Conservation (phyloP, 2,888 invertebrate species). For the Crepidodera aurea region DNA sequence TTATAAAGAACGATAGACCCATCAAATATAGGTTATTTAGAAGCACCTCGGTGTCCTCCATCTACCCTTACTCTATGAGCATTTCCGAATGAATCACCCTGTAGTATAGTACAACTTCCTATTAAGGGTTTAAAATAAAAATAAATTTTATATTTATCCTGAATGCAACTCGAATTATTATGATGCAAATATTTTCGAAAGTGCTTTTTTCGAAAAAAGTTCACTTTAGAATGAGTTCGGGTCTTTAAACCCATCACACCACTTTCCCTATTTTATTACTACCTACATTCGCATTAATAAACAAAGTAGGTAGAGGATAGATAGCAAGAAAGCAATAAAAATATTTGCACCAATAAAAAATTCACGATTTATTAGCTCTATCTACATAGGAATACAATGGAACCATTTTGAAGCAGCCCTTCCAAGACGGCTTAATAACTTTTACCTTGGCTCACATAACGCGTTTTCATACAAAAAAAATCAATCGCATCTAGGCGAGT, state of each 20-base stretch:
- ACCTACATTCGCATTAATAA: slow-evolving; percentile 6
- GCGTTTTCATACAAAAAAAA: background rate
- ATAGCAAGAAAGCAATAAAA: background rate
- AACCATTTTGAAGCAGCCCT: background rate
- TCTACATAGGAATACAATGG: slow-evolving; percentile 1
- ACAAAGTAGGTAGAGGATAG: background rate
- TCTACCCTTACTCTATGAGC: no score
- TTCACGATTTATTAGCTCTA: background rate
- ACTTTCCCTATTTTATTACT: slow-evolving; percentile 10
- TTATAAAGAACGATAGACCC: no score
- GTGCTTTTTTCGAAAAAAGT: background rate
- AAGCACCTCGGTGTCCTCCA: no score
- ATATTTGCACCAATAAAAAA: background rate
- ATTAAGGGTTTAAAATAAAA: no score
- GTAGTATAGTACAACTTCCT: no score
- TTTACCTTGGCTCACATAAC: slow-evolving; percentile 3
- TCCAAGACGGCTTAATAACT: background rate
- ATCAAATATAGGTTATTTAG: no score
- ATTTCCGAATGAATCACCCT: no score
- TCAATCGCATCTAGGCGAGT: background rate
- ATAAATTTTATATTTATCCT: no score
- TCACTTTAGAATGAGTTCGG: background rate
- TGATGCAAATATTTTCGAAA: no score
- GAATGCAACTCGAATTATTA: no score
- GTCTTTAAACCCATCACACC: slow-evolving; percentile 11